Evolutionary conservation across 2,797 vertebrate genomes (phyloP), one percentile per base, ranked within the genome.

Genomic region (Diplodus sargus): DNA sequence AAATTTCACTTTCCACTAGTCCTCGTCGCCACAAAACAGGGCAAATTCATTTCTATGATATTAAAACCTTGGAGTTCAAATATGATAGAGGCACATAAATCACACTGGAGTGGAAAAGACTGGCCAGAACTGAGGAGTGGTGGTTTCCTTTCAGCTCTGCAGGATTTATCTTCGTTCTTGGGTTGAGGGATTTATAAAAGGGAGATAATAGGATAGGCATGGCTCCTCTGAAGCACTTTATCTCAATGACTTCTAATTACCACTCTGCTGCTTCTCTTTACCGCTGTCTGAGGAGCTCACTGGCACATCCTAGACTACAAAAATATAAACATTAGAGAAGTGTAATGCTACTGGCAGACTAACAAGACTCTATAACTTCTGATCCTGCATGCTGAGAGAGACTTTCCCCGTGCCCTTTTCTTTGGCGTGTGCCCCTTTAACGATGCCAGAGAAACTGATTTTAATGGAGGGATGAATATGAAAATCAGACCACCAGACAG

Each of bases 11-110:
- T 88, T 81, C 56, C 75, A 81, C 85, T 85, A 45, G 58, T 74
- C 48, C 51, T 66, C 12, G 12, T 82, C 59, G 23, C 68, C 53
- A 9, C 82, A 85, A 78, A 90, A 85, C 48, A 78, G 72, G 57
- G 73, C 75, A 86, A 79, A 85, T 78, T 57, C 64, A 82, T 88
- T 83, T 88, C 54, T 87, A 53, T 68, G 34, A 90, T 87, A 87
- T 88, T 89, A 78, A 25, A 74, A 85, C 39, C 84, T 74, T 85
- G 70, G 57, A 59, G 17, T 64, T 83, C 65, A 86, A 85, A 85
- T 51, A 67, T 42, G 28, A 85, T 56, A 76, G 71, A 76, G 64
- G 68, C 30, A 45, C 18, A 84, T 86, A 76, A 92, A 92, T 91
- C 71, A 77, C 39, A 58, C 43, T 79, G 78, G 25, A 78, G 52